Conservation (phyloP, 2,797 vertebrate genomes). For the Gymnothorax reevesii region DNA sequence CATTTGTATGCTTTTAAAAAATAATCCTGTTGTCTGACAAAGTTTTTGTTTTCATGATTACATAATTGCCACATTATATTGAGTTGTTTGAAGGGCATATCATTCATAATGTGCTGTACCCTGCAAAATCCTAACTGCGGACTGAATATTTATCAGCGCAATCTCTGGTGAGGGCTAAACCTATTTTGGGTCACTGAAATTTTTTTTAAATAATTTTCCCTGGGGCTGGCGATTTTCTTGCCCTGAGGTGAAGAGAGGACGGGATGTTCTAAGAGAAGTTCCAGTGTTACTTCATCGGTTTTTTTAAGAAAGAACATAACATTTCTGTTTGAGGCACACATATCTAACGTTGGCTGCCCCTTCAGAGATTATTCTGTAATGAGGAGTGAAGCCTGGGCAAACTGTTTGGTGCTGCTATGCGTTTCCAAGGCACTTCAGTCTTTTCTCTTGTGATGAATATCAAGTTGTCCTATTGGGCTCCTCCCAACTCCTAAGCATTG, state of each 20-base stretch:
- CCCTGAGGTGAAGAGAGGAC: too few species aligned
- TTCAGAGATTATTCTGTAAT: not conserved
- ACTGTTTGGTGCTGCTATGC: constrained; percentile 56
- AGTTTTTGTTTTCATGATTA: constrained; percentile 4
- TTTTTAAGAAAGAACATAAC: not conserved
- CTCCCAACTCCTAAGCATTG: not conserved
- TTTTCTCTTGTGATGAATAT: not conserved
- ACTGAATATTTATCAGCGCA: not conserved
- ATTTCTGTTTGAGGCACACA: not conserved
- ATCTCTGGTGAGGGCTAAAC: not conserved
- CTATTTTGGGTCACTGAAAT: too few species aligned
- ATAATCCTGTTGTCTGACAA: not conserved
- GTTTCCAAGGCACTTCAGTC: not conserved
- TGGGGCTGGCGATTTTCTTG: too few species aligned
- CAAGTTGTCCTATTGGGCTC: not conserved
- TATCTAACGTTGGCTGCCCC: constrained; percentile 56
- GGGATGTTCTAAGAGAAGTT: too few species aligned
- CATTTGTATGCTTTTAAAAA: not conserved
- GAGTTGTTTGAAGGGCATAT: not conserved
- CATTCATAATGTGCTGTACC: not conserved
- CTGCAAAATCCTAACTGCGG: not conserved
- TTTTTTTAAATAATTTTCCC: too few species aligned
- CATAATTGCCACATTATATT: not conserved
- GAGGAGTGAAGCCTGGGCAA: constrained; percentile 26
- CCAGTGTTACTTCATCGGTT: too few species aligned